Percentiles rank a stretch among this genome's conserved stretches.
phyloP scores from a whole-genome alignment of 2,888 invertebrate species.

The Mantis religiosa region DNA sequence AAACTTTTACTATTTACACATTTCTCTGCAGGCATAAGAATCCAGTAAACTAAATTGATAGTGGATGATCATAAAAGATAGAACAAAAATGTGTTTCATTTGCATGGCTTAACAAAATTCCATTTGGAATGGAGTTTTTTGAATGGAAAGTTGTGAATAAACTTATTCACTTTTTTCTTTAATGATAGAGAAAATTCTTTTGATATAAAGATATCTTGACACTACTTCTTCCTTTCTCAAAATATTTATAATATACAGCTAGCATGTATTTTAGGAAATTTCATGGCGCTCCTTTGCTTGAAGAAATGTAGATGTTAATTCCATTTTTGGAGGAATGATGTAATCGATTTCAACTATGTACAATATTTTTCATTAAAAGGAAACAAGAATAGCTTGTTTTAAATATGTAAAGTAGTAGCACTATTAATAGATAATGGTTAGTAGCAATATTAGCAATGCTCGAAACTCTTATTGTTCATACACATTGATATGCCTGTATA shows the following conservation, averaged over 20 bases:
- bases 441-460: background rate
- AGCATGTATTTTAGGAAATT: background rate
- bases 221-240: background rate
- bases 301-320: background rate
- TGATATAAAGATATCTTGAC: background rate
- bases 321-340: background rate
- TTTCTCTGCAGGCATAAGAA: too few relatives aligned
- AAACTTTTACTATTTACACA: too few relatives aligned
- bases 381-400: background rate
- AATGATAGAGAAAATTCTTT: background rate
- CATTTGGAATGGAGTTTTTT: too few relatives aligned
- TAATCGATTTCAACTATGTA: background rate
- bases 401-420: background rate
- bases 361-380: background rate
- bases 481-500: too few relatives aligned
- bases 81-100: too few relatives aligned
- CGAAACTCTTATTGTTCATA: too few relatives aligned
- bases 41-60: too few relatives aligned
- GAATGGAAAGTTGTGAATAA: too few relatives aligned
- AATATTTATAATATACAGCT: background rate
- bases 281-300: background rate
- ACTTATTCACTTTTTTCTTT: background rate
- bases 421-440: background rate
- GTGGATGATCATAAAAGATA: too few relatives aligned
- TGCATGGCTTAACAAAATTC: too few relatives aligned